Conservation (phyloP, 2,113 vertebrate genomes). For the Platichthys stellatus region DNA sequence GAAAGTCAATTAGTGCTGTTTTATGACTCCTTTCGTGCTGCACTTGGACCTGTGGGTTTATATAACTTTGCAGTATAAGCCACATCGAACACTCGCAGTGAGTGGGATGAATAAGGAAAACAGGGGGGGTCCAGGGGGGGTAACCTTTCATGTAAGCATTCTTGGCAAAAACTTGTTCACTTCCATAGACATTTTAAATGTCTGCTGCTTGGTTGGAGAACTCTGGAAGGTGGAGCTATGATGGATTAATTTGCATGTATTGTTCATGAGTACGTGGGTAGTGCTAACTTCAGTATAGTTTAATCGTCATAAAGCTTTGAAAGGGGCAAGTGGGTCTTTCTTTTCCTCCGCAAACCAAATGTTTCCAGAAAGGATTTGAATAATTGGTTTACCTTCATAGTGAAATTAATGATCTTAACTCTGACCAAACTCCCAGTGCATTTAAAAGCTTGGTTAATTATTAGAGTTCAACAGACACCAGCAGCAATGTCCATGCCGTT, state of each 20-base stretch:
- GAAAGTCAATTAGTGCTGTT: constrained; percentile 66
- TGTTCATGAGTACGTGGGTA: constrained; percentile 36
- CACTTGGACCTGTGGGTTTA: constrained; percentile 61
- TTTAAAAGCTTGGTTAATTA: constrained; percentile 37
- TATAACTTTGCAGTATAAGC: constrained; percentile 57
- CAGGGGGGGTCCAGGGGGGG: constrained; percentile 58
- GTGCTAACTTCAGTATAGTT: constrained; percentile 13
- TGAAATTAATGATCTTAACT: constrained; percentile 21
- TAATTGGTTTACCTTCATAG: constrained; percentile 2
- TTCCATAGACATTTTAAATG: constrained; percentile 54
- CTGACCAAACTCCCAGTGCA: neutral
- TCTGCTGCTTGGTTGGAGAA: constrained; percentile 46
- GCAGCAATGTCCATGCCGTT: constrained; percentile 26
- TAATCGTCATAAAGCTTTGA: constrained; percentile 1
- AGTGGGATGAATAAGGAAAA: constrained; percentile 60
- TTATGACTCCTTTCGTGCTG: constrained; percentile 60
- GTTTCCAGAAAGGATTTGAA: constrained; percentile 4
- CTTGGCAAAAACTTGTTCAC: constrained; percentile 59
- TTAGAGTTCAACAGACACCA: constrained; percentile 27
- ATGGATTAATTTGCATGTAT: constrained; percentile 50
- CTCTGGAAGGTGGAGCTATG: constrained; percentile 47
- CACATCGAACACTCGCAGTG: constrained; percentile 60
- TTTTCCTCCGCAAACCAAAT: constrained; percentile 16
- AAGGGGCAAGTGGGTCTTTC: constrained; percentile 7
- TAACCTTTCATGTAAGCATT: constrained; percentile 70